These are phyloP conservation scores for Mesitornis unicolor DNA, from an alignment of 2,113 vertebrate genomes.

Conservation along the genomic window DNA sequence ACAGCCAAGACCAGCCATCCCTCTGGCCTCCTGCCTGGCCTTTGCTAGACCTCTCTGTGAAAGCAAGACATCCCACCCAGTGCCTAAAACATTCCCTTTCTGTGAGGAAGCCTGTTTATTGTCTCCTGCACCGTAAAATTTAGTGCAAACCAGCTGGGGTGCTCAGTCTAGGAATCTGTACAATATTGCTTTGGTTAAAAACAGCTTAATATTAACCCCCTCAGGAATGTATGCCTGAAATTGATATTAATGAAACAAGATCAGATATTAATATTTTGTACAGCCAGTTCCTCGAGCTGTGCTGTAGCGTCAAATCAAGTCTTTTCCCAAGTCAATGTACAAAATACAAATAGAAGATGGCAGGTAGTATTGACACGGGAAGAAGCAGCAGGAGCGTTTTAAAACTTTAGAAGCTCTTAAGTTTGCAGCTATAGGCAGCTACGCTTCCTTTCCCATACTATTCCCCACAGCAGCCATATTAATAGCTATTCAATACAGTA, in stretches of 20 bases:
- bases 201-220: conserved; percentile 40
- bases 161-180: neutral
- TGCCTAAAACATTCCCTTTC: neutral
- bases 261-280: conserved; percentile 43
- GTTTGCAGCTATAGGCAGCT: neutral
- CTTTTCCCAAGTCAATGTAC: neutral
- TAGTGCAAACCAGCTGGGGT: conserved; percentile 42
- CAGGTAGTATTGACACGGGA: neutral
- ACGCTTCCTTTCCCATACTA: neutral
- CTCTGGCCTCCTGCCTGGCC: neutral
- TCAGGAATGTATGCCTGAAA: conserved; percentile 39
- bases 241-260: conserved; percentile 48
- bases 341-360: conserved; percentile 14
- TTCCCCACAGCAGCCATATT: neutral
- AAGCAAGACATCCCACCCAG: neutral
- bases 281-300: conserved; percentile 26
- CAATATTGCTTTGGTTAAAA: conserved; percentile 40
- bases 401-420: neutral
- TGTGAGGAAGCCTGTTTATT: neutral
- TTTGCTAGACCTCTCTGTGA: neutral
- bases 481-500: conserved; percentile 34
- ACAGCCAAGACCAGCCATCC: neutral
- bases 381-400: neutral
- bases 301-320: conserved; percentile 25
- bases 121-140: neutral